Evolutionary conservation across 2,888 invertebrate species (phyloP), one percentile per base, ranked within the genome.

Genomic region (Labia minor): DNA sequence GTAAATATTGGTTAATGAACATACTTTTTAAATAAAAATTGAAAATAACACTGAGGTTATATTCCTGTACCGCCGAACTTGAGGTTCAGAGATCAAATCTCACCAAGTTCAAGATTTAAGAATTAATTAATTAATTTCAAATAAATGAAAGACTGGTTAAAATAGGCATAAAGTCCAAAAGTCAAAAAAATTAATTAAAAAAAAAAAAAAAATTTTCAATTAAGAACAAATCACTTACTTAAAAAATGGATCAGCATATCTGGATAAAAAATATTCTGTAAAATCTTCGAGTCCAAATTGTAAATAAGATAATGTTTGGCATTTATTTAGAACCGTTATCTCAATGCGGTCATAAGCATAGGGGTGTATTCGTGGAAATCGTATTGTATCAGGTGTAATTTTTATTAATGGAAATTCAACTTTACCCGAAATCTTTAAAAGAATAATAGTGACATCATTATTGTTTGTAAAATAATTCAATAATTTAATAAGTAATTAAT

Each of bases 381-480:
- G 78, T 67, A 85, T 77, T 70, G 75, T 76, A 70, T 79, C 78
- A 0, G 85, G 85, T 19, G 77, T 76, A 49, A 85, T 77, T 18
- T 72, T 67, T 69, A 83, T 72, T 71, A 77, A 61, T 62, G 70
- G 72, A n/a, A 74, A 64, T 67, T 65, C 78, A 14, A 85, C 85
- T 69, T 76, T 78, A 64, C 83, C 83, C 69, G 74, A 77, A 61
- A 49, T 49, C 49, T 49, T n/a, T 16, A 49, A 49, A 49, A 49
- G 14, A 49, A 49, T 8, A 49, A 49, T 33, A 8, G 33, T 33
- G 33, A 33, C 33, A 33, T n/a, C n/a, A n/a, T n/a, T n/a, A n/a
- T n/a, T n/a, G n/a, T n/a, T n/a, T n/a, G n/a, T n/a, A n/a, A 33
- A 33, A 33, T 8, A 33, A 49, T 49, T 49, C 3, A 14, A 10